Percentiles rank a stretch among this genome's conserved stretches.
These are phyloP conservation scores for Elephas maximus DNA, from an alignment of 2,113 vertebrate genomes.

Conservation along the genomic window DNA sequence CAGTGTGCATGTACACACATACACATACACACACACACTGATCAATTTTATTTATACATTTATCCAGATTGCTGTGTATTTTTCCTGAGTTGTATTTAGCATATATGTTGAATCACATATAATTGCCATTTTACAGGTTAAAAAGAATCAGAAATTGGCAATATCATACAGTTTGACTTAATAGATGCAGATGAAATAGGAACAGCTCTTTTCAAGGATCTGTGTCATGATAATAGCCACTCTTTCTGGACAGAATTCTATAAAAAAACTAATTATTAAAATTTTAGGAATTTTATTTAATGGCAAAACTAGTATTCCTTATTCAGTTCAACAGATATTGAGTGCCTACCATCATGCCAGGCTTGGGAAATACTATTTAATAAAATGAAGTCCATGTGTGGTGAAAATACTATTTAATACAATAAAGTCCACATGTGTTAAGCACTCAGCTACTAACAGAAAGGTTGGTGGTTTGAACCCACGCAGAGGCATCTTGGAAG, in stretches of 20 bases:
- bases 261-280: neutral
- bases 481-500: too few relatives aligned
- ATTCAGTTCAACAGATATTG: neutral
- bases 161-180: neutral
- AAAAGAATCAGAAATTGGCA: neutral
- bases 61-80: neutral
- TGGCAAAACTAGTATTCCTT: neutral
- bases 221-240: neutral
- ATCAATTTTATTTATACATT: neutral
- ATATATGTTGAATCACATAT: neutral
- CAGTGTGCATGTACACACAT: neutral
- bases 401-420: too few relatives aligned
- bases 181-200: neutral
- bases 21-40: neutral
- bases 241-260: neutral
- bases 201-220: neutral
- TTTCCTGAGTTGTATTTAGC: neutral
- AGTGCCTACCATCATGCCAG: neutral
- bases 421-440: too few relatives aligned
- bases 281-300: neutral
- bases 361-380: neutral
- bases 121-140: neutral
- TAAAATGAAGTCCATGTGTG: too few relatives aligned
- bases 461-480: too few relatives aligned
- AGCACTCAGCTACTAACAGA: too few relatives aligned